Evolutionary conservation across 1,140 invertebrate genomes (phyloP), one percentile per base, ranked within the genome.

Genomic region (Helicorthomorpha holstii): DNA sequence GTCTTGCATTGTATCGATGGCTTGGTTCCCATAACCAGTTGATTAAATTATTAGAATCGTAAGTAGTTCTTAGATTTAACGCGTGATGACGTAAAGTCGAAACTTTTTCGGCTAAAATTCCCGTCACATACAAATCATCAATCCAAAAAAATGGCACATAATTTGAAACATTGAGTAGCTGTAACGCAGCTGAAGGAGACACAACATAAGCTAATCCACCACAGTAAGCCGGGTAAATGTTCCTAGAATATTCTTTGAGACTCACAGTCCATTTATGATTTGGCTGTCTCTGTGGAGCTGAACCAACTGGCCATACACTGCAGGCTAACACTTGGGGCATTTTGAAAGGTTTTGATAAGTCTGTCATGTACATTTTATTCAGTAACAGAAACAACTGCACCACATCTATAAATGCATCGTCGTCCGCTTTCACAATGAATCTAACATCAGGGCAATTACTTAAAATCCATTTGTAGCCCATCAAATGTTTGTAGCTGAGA

Each of bases 111-210:
- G 64, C 59, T 16, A 72, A 56, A 22, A 73, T 50, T 12, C 73
- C 73, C 38, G 70, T 74, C 1, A 74, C 62, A 57, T 66, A 73
- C 2, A 73, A 68, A 59, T 75, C 73, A 53, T 74, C 73, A 27
- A 74, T 67, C 72, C 72, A 74, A 54, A 74, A 69, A 54, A 66
- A 65, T 45, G 62, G 63, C 1, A 67, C 57, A 16, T 60, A 55
- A 19, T 57, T 50, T 4, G 66, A 63, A 3, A 64, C 61, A 1
- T 60, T 47, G 27, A 59, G 60, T 24, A 73, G 55, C n/a, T 59
- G 54, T 1, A 51, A 24, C 1, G 78, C 74, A 34, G 80, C 49
- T 26, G 58, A 48, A 10, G 59, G 57, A 2, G 58, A 62, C 4
- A 58, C 58, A 3, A 67, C 22, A 51, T 68, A 68, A 4, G 77